These are phyloP conservation scores for Ennomos erosarius DNA, from an alignment of 2,888 invertebrate species.

Conservation along the genomic window DNA sequence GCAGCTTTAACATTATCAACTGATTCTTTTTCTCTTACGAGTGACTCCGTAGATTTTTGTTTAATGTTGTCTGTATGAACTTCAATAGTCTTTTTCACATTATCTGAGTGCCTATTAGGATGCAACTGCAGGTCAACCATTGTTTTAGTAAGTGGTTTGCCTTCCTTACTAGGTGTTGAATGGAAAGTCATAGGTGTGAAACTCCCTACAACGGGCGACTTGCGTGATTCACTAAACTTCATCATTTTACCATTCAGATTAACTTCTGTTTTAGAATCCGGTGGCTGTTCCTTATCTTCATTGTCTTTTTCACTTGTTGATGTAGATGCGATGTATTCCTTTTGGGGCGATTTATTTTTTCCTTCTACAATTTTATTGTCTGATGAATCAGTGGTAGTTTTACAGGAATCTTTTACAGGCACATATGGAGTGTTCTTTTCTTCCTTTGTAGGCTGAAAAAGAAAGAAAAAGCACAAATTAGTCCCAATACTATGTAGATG, in stretches of 20 bases:
- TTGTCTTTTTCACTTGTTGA: conserved; percentile 47
- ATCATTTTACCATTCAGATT: conserved; percentile 71
- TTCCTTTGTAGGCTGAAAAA: conserved; percentile 69
- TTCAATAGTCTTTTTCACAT: conserved; percentile 78
- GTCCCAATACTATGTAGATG: not conserved
- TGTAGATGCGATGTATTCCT: conserved; percentile 44
- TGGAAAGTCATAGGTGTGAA: conserved; percentile 77
- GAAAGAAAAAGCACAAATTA: conserved; percentile 8
- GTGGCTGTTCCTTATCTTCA: conserved; percentile 52
- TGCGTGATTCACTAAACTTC: conserved; percentile 73
- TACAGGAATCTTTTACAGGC: conserved; percentile 65
- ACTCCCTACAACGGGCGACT: conserved; percentile 73
- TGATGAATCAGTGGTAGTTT: conserved; percentile 58
- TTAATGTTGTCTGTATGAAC: conserved; percentile 72
- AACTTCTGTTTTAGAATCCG: conserved; percentile 63
- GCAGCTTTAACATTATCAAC: conserved; percentile 22
- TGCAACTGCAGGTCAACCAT: conserved; percentile 79
- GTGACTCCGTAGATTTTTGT: conserved; percentile 54
- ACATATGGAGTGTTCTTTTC: conserved; percentile 60
- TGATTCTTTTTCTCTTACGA: conserved; percentile 36
- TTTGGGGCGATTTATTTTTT: conserved; percentile 49
- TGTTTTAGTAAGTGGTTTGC: conserved; percentile 76
- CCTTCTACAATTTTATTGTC: conserved; percentile 59
- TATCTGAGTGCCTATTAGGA: conserved; percentile 75
- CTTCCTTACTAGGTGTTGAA: conserved; percentile 79